phyloP scores from a whole-genome alignment of 2,888 invertebrate genomes.

The Isoperla grammatica region DNA sequence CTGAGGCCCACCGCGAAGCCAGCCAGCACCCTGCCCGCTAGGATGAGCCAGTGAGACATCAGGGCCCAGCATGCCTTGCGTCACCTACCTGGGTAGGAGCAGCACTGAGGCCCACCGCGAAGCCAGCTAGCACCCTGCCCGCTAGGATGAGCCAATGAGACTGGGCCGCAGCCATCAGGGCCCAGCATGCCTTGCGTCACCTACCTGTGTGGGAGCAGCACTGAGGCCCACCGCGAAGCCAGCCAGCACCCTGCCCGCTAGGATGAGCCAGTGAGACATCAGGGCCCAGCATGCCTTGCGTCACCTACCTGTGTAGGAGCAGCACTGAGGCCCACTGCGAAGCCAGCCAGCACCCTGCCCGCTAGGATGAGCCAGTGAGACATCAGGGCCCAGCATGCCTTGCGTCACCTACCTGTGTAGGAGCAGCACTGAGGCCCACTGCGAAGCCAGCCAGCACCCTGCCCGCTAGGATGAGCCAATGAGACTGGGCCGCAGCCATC shows the following conservation, averaged over 20 bases:
- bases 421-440: slow-evolving; percentile 66
- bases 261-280: too few species aligned
- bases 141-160: slow-evolving; percentile 40
- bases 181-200: too few species aligned
- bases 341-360: slow-evolving; percentile 64
- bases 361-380: slow-evolving; percentile 40
- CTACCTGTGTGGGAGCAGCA: slow-evolving; percentile 52
- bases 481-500: slow-evolving; percentile 20
- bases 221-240: slow-evolving; percentile 68
- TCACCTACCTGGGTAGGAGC: slow-evolving; percentile 74
- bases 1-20: slow-evolving; percentile 68
- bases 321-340: slow-evolving; percentile 66
- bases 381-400: slow-evolving; percentile 20
- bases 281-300: too few species aligned
- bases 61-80: slow-evolving; percentile 23
- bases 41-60: slow-evolving; percentile 16
- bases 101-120: slow-evolving; percentile 66
- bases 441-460: slow-evolving; percentile 65
- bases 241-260: slow-evolving; percentile 61
- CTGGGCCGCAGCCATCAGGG: slow-evolving; percentile 20
- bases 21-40: slow-evolving; percentile 61
- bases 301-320: slow-evolving; percentile 49
- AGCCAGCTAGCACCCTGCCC: slow-evolving; percentile 64
- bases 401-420: slow-evolving; percentile 65
- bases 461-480: slow-evolving; percentile 47